phyloP scores from a whole-genome alignment of 2,888 invertebrate genomes.

The Ischnura elegans region DNA sequence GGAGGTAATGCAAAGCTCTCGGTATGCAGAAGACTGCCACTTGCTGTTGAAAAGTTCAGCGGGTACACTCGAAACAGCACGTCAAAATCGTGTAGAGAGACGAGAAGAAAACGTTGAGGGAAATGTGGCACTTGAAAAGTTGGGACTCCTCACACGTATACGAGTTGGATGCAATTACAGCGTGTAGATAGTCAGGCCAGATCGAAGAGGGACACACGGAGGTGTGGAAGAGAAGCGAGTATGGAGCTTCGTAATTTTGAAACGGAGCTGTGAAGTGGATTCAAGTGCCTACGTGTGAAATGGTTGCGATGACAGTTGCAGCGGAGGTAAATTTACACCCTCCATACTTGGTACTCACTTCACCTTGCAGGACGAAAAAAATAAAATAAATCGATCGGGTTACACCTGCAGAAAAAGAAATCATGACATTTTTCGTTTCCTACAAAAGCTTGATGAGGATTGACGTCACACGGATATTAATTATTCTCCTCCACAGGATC shows the following conservation, averaged over 20 bases:
- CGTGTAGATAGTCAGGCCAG: not conserved
- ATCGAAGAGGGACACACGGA: too few relatives aligned
- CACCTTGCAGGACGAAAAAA: not conserved
- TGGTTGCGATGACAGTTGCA: not conserved
- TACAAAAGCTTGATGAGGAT: not conserved
- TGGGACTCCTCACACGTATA: not conserved
- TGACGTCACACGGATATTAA: not conserved
- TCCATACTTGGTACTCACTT: not conserved
- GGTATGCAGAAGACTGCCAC: too few relatives aligned
- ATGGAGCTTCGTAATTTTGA: not conserved
- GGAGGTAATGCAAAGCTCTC: too few relatives aligned
- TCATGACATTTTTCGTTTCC: not conserved
- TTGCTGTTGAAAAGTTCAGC: not conserved
- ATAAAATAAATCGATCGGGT: not conserved
- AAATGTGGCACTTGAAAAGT: not conserved
- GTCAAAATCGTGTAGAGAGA: not conserved
- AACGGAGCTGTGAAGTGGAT: not conserved
- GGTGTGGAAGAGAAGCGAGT: too few relatives aligned
- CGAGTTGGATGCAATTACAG: not conserved
- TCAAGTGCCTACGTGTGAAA: not conserved
- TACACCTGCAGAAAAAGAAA: not conserved
- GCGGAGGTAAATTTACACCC: not conserved
- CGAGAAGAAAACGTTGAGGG: too few relatives aligned
- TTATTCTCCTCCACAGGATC: not conserved
- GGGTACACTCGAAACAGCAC: not conserved